These are phyloP conservation scores for Petrophora chlorosata DNA, from an alignment of 2,888 invertebrate species.

Conservation along the genomic window DNA sequence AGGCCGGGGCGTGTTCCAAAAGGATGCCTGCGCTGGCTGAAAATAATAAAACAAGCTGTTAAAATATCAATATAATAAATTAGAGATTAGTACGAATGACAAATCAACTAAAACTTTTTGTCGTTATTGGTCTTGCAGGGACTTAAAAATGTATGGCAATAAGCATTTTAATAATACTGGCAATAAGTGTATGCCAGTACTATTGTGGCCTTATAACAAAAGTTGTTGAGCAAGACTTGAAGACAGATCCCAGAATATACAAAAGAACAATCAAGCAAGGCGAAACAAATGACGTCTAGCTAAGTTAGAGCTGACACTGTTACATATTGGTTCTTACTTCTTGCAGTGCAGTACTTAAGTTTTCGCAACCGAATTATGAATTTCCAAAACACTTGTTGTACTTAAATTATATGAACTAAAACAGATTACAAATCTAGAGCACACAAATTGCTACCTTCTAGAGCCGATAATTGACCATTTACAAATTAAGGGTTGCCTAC, in stretches of 20 bases:
- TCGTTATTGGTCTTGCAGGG: too few relatives aligned
- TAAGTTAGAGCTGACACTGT: background rate
- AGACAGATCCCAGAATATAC: background rate
- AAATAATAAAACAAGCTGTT: slow-evolving; percentile 45
- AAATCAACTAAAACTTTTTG: too few relatives aligned
- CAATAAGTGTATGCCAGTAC: too few relatives aligned
- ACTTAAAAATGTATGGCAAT: too few relatives aligned
- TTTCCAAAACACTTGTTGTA: background rate
- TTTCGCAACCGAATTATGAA: slow-evolving; percentile 2
- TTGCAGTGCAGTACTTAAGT: background rate
- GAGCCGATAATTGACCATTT: slow-evolving; percentile 26
- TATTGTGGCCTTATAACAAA: too few relatives aligned
- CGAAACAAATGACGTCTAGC: background rate
- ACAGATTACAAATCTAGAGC: slow-evolving; percentile 12
- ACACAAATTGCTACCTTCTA: slow-evolving; percentile 10
- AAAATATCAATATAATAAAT: too few relatives aligned
- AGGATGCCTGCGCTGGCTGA: slow-evolving; percentile 85
- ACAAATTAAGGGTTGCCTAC: slow-evolving; percentile 48
- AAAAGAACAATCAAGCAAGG: slow-evolving; percentile 10
- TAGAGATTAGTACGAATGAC: too few relatives aligned
- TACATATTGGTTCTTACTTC: background rate
- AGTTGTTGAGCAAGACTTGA: background rate
- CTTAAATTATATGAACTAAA: background rate
- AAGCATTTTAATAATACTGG: too few relatives aligned
- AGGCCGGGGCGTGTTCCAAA: slow-evolving; percentile 87